Evolutionary conservation across 2,113 vertebrate genomes (phyloP).

Genomic region (Chaetodon trifascialis): DNA sequence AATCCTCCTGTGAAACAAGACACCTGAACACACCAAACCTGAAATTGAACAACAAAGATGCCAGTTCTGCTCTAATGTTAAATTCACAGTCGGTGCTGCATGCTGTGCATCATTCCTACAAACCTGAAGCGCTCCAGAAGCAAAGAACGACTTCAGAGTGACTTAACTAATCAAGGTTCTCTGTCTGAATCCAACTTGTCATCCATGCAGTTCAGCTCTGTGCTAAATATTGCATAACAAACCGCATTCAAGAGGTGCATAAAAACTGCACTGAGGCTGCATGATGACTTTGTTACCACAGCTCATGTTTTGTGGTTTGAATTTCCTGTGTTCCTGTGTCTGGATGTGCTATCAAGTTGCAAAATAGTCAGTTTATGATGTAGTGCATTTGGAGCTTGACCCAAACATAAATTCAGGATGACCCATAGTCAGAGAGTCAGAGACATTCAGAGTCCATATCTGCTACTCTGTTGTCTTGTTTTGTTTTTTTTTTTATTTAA

Average conservation of each 20-base stretch:
- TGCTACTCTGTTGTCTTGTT: background rate
- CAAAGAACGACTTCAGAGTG: background rate
- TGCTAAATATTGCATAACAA: no score
- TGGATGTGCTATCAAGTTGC: background rate
- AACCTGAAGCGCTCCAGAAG: background rate
- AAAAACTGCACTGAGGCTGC: background rate
- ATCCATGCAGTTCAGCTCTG: background rate
- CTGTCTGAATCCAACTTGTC: background rate
- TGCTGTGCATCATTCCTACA: background rate
- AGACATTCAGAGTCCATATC: constrained; percentile 3
- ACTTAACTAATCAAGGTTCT: background rate
- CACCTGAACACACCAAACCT: background rate
- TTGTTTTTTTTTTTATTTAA: background rate
- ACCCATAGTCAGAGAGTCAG: background rate
- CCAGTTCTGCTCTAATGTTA: background rate
- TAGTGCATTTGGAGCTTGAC: background rate
- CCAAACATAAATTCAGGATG: background rate
- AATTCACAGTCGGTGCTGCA: background rate
- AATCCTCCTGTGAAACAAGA: no score
- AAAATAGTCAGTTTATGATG: background rate
- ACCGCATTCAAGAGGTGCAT: background rate
- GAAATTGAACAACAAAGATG: background rate
- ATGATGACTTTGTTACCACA: background rate
- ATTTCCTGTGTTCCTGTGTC: background rate
- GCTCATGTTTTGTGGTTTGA: background rate